Evolutionary conservation across 2,113 vertebrate genomes (phyloP).

Genomic region (Camelus bactrianus): DNA sequence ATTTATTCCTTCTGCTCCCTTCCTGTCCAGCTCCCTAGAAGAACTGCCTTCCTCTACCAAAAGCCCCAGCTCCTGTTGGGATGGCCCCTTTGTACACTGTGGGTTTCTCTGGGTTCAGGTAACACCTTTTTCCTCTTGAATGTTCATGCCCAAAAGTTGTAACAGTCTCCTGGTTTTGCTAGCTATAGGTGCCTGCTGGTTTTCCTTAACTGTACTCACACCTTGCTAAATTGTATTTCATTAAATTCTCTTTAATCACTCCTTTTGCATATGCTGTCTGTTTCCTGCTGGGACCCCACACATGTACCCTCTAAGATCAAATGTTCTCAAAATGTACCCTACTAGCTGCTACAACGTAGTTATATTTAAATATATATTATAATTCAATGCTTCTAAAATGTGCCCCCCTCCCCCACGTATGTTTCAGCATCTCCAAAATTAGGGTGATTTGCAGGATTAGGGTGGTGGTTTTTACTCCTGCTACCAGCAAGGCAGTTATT

Average conservation of each 20-base stretch:
- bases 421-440: not conserved
- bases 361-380: not conserved
- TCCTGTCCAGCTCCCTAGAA: not conserved
- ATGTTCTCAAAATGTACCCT: not conserved
- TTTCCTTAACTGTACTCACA: not conserved
- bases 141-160: not conserved
- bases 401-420: rapidly evolving
- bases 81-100: not conserved
- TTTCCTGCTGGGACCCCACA: not conserved
- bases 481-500: not conserved
- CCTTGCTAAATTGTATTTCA: not conserved
- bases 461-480: not conserved
- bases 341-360: not conserved
- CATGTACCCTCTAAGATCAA: not conserved
- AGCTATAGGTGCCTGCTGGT: not conserved
- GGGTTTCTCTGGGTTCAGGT: not conserved
- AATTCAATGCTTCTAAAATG: not conserved
- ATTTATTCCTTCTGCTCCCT: not conserved
- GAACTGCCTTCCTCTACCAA: not conserved
- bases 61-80: not conserved
- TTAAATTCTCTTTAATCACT: not conserved
- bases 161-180: not conserved
- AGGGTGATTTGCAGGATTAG: not conserved
- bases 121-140: not conserved
- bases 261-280: not conserved